Percentiles rank a stretch among this genome's conserved stretches.
phyloP scores from a whole-genome alignment of 2,888 invertebrate genomes.

The Nomada goodeniana region DNA sequence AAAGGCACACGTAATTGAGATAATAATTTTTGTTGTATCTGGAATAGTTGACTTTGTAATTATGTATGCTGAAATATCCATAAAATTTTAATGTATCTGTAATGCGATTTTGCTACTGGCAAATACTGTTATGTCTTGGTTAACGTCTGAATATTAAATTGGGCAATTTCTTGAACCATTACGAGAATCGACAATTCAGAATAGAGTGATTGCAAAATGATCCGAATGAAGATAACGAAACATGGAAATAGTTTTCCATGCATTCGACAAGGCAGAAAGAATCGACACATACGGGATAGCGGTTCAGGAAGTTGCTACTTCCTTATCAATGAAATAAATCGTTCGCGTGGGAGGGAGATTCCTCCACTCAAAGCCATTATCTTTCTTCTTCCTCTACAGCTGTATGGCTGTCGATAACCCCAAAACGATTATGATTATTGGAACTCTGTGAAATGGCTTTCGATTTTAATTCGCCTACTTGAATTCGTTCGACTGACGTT shows the following conservation, averaged over 20 bases:
- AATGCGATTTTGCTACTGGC: no score
- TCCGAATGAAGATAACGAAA: neutral
- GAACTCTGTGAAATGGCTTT: constrained; percentile 8
- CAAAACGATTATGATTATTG: constrained; percentile 30
- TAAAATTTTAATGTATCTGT: no score
- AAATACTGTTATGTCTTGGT: no score
- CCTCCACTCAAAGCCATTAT: constrained; percentile 20
- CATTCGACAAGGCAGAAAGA: neutral
- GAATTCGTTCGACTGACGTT: constrained; percentile 14
- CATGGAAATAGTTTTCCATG: constrained; percentile 7
- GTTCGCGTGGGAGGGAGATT: constrained; percentile 25
- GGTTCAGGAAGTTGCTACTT: constrained; percentile 27
- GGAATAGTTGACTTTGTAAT: no score
- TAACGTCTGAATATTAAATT: no score
- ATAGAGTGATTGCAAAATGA: neutral
- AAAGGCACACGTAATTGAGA: neutral
- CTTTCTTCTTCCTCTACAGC: constrained; percentile 11
- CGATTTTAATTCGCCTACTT: constrained; percentile 28
- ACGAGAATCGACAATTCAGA: neutral
- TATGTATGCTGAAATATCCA: no score
- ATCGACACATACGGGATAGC: constrained; percentile 16
- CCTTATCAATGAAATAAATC: constrained; percentile 41
- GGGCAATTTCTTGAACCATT: neutral
- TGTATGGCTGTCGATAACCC: constrained; percentile 21
- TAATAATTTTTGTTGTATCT: neutral